phyloP scores from a whole-genome alignment of 2,113 vertebrate species.

The Rhinichthys klamathensis region DNA sequence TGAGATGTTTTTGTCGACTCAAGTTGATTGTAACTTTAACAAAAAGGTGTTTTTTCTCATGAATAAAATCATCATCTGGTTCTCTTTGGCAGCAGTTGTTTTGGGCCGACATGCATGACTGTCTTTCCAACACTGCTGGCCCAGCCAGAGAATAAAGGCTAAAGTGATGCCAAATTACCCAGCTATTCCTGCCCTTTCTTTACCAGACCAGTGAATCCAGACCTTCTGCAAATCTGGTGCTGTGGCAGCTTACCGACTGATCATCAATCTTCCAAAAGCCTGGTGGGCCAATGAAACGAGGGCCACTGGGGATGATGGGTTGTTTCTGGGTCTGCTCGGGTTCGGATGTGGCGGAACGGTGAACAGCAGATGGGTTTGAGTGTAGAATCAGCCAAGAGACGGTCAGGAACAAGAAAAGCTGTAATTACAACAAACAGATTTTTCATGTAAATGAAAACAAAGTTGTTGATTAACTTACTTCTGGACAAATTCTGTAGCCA shows the following conservation, averaged over 20 bases:
- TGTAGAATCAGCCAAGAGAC: not conserved
- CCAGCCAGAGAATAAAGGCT: constrained; percentile 86
- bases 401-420: not conserved
- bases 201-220: constrained; percentile 94
- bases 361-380: constrained; percentile 23
- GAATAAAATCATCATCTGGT: constrained; percentile 72
- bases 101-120: constrained; percentile 81
- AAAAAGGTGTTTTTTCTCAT: not conserved
- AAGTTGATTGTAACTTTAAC: not conserved
- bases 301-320: not conserved
- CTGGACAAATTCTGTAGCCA: no score
- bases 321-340: not conserved
- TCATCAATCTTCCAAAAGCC: constrained; percentile 85
- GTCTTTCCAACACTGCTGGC: constrained; percentile 85
- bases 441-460: not conserved
- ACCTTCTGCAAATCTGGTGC: constrained; percentile 88
- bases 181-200: constrained; percentile 73
- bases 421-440: constrained; percentile 21
- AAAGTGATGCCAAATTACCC: constrained; percentile 25
- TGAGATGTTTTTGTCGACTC: no score
- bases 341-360: not conserved
- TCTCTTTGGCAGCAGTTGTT: constrained; percentile 82
- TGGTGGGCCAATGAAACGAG: constrained; percentile 18
- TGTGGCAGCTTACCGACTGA: constrained; percentile 87
- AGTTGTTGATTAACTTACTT: not conserved